These are phyloP conservation scores for Galaxias olidus DNA, from an alignment of 2,797 vertebrate genomes.

Conservation along the genomic window DNA sequence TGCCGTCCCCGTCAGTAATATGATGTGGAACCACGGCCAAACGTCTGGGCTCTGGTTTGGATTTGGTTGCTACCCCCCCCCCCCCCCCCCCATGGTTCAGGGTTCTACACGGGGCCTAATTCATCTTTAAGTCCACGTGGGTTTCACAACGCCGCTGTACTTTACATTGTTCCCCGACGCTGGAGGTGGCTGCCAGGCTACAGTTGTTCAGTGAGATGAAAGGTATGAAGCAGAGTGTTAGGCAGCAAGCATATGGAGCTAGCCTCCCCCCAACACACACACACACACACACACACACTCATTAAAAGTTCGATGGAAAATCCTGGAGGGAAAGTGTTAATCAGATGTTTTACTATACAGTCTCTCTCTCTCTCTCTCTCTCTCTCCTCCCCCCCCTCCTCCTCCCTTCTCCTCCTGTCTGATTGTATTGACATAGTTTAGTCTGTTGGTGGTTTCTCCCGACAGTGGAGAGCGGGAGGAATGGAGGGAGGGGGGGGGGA, in stretches of 20 bases:
- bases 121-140: slow-evolving; percentile 14
- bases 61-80: slow-evolving; percentile 30
- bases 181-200: slow-evolving; percentile 18
- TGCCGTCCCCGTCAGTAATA: slow-evolving; percentile 23
- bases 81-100: background rate
- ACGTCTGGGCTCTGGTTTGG: slow-evolving; percentile 31
- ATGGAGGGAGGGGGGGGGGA: slow-evolving; percentile 19
- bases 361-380: slow-evolving; percentile 1
- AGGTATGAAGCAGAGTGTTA: slow-evolving; percentile 32
- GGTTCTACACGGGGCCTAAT: background rate
- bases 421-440: slow-evolving; percentile 62
- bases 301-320: slow-evolving; percentile 55
- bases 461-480: background rate
- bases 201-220: slow-evolving; percentile 36
- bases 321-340: slow-evolving; percentile 63
- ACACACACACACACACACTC: slow-evolving; percentile 26
- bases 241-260: slow-evolving; percentile 50
- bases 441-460: slow-evolving; percentile 68
- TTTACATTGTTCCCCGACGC: slow-evolving; percentile 20
- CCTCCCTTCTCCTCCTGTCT: slow-evolving; percentile 23
- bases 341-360: slow-evolving; percentile 58
- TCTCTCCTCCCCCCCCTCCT: background rate
- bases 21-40: slow-evolving; percentile 20
- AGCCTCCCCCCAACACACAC: slow-evolving; percentile 18
- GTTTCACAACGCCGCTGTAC: slow-evolving; percentile 28